Evolutionary conservation across 2,797 vertebrate species (phyloP).

Genomic region (Ciconia nigra): DNA sequence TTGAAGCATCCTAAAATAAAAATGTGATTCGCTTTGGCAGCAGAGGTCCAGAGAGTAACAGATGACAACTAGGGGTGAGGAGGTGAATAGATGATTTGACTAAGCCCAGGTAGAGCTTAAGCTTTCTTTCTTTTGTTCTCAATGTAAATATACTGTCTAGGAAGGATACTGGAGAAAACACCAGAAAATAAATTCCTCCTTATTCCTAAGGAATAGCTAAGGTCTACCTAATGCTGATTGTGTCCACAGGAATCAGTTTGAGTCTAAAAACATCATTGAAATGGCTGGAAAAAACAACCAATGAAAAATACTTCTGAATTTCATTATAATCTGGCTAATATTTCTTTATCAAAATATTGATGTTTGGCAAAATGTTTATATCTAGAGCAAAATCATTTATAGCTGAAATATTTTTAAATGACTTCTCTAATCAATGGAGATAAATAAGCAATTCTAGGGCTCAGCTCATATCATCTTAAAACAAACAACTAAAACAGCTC

Average conservation of each 20-base stretch:
- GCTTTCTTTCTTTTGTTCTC: not conserved
- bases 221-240: not conserved
- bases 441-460: not conserved
- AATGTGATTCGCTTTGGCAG: not conserved
- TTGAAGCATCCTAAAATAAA: constrained; percentile 2
- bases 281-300: not conserved
- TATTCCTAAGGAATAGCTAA: not conserved
- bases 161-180: not conserved
- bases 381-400: not conserved
- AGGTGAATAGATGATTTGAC: not conserved
- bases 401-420: not conserved
- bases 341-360: not conserved
- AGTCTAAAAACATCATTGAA: not conserved
- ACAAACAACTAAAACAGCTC: not conserved
- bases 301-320: not conserved
- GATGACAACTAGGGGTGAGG: not conserved
- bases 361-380: not conserved
- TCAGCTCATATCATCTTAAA: not conserved
- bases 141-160: not conserved
- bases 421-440: not conserved
- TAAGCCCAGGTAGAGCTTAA: not conserved
- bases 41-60: not conserved
- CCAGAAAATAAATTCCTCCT: not conserved
- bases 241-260: not conserved
- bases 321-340: not conserved